Conservation (phyloP, 2,888 invertebrate genomes). For the Polydesmus complanatus region DNA sequence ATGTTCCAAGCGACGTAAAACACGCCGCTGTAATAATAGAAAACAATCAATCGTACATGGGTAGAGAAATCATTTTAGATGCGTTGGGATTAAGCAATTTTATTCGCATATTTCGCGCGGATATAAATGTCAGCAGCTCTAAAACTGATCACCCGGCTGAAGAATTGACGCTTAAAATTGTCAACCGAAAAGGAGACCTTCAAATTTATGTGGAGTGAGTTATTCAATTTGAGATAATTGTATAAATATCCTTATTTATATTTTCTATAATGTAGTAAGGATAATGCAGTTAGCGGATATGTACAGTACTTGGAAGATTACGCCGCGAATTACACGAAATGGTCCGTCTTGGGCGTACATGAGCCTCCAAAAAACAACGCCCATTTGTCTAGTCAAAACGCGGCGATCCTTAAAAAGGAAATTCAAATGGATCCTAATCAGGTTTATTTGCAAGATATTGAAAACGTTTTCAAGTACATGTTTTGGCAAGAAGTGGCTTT, state of each 20-base stretch:
- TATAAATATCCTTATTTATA: background rate
- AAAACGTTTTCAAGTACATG: constrained; percentile 68
- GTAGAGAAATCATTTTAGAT: background rate
- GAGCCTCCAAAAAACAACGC: background rate
- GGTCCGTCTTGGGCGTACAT: background rate
- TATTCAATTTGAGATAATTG: no score
- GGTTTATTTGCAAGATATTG: constrained; percentile 72
- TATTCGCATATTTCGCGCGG: background rate
- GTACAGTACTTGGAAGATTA: background rate
- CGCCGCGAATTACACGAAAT: background rate
- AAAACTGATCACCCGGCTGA: background rate
- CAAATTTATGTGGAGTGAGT: background rate
- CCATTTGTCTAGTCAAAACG: background rate
- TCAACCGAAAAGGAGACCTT: background rate
- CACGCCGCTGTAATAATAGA: background rate
- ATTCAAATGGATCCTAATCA: constrained; percentile 9
- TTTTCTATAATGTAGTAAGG: background rate
- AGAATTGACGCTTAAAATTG: background rate
- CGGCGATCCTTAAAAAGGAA: background rate
- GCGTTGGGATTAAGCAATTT: background rate
- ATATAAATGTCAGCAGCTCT: background rate
- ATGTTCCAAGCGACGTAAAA: no score
- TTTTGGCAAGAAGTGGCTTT: constrained; percentile 70
- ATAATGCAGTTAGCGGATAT: background rate
- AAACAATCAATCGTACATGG: background rate